Evolutionary conservation across 2,113 vertebrate genomes (phyloP).

Genomic region (Ammospiza nelsoni): DNA sequence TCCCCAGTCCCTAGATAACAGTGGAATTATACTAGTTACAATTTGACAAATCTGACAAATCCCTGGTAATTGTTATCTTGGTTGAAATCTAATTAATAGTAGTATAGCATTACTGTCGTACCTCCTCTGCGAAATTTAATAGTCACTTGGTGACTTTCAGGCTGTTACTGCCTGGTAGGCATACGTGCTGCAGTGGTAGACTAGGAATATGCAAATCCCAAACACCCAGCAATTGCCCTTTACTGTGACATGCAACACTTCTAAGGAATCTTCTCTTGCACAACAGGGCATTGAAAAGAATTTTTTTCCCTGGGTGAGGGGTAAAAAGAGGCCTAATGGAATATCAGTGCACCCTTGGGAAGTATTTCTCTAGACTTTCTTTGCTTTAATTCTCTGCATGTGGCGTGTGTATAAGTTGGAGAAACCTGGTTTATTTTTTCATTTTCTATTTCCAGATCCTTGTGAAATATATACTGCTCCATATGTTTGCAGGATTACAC

Average conservation of each 20-base stretch:
- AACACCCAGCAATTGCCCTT: background rate
- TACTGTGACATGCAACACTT: background rate
- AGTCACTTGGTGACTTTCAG: slow-evolving; percentile 18
- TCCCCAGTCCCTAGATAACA: slow-evolving; percentile 4
- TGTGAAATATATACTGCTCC: background rate
- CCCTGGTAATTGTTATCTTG: slow-evolving; percentile 4
- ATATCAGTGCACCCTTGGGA: background rate
- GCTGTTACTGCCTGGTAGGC: background rate
- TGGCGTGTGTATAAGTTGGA: background rate
- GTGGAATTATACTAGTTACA: slow-evolving; percentile 46
- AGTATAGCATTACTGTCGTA: background rate
- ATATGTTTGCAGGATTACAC: background rate
- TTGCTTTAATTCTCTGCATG: background rate
- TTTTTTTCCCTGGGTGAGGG: background rate
- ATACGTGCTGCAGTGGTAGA: background rate
- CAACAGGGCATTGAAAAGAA: background rate
- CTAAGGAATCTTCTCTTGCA: background rate
- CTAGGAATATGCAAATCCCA: background rate
- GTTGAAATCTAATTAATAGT: slow-evolving; percentile 55
- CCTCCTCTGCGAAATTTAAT: background rate
- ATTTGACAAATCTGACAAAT: slow-evolving; percentile 37
- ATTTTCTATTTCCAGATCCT: background rate
- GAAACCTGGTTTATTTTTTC: background rate
- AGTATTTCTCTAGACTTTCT: background rate
- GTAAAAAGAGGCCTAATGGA: background rate